Conservation (phyloP, 1,140 invertebrate species). For the Listronotus oregonensis region DNA sequence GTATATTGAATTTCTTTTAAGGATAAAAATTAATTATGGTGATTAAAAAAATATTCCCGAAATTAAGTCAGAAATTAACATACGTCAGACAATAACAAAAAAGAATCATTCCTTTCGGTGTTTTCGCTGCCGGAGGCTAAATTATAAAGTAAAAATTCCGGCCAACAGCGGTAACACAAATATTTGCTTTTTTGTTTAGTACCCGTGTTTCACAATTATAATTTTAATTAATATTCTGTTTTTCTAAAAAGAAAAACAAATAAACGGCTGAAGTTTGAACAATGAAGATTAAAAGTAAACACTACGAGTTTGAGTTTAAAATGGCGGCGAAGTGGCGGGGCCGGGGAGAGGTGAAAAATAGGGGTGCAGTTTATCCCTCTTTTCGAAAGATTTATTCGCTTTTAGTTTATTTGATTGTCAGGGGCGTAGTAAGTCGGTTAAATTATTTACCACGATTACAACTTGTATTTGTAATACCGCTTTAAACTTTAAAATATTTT, state of each 20-base stretch:
- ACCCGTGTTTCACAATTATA: slow-evolving; percentile 43
- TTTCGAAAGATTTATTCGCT: slow-evolving; percentile 22
- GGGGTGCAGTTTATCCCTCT: slow-evolving; percentile 18
- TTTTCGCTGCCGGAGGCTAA: background rate
- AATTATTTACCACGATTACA: background rate
- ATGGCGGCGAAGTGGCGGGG: slow-evolving; percentile 18
- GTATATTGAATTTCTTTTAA: no score
- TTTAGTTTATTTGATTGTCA: slow-evolving; percentile 13
- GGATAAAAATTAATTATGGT: no score
- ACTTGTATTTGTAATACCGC: background rate
- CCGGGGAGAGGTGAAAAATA: slow-evolving; percentile 7
- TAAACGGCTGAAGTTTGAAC: slow-evolving; percentile 49
- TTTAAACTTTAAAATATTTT: no score
- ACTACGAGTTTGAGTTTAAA: slow-evolving; percentile 33
- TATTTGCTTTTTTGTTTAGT: slow-evolving; percentile 39
- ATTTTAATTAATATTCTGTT: slow-evolving; percentile 52
- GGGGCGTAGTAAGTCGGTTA: background rate
- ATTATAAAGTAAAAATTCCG: slow-evolving; percentile 32
- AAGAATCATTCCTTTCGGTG: no score
- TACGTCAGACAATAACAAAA: no score
- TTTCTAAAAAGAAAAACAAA: slow-evolving; percentile 45
- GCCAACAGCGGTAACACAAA: slow-evolving; percentile 34
- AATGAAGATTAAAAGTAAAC: slow-evolving; percentile 54
- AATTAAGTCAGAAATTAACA: no score
- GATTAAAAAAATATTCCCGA: no score